phyloP scores from a whole-genome alignment of 2,113 vertebrate genomes.

The Elanoides forficatus region DNA sequence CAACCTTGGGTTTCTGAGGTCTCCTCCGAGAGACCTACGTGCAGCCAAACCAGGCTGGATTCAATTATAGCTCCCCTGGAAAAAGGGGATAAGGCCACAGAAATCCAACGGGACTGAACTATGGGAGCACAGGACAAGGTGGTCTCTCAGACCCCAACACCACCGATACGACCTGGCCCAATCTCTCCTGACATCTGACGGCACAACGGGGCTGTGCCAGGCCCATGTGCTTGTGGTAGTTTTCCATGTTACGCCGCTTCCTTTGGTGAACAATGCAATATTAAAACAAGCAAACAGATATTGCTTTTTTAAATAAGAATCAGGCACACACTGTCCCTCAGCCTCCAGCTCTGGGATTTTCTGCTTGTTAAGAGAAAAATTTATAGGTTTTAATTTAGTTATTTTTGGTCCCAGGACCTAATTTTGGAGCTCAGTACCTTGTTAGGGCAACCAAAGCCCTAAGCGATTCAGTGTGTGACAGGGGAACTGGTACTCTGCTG shows the following conservation, averaged over 20 bases:
- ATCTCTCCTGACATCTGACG: not conserved
- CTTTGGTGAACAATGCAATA: not conserved
- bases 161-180: rapidly evolving
- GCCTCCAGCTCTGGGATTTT: constrained; percentile 41
- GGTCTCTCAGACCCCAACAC: not conserved
- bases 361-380: constrained; percentile 32
- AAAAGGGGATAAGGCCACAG: not conserved
- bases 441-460: constrained; percentile 23
- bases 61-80: not conserved
- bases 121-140: not conserved
- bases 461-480: not conserved
- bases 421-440: constrained; percentile 44
- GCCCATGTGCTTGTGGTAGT: rapidly evolving
- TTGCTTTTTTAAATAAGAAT: not conserved
- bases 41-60: not conserved
- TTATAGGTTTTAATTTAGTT: constrained; percentile 50
- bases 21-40: not conserved
- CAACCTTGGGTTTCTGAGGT: not conserved
- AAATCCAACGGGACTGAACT: not conserved
- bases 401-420: constrained; percentile 41
- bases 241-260: not conserved
- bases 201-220: not conserved
- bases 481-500: not conserved
- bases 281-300: not conserved
- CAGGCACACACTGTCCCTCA: not conserved